Conservation (phyloP, 2,113 vertebrate species). For the Poeciliopsis turrubarensis region DNA sequence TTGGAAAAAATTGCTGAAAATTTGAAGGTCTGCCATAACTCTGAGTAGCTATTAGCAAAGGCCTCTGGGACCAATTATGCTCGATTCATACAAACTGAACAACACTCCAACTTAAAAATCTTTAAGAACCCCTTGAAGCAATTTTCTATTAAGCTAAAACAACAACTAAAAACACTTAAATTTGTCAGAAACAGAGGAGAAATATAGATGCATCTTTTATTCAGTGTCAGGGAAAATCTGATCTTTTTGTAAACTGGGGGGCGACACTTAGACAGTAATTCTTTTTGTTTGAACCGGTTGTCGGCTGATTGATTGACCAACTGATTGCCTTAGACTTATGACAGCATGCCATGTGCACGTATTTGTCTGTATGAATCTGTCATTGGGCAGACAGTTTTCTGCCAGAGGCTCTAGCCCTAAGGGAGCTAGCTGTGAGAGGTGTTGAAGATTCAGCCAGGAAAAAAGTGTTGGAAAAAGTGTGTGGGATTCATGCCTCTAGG, state of each 20-base stretch:
- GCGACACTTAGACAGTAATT: conserved; percentile 10
- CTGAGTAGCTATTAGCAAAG: not conserved
- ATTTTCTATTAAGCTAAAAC: not conserved
- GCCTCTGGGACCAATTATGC: not conserved
- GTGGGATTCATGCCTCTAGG: conserved; percentile 69
- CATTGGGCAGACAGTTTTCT: conserved; percentile 67
- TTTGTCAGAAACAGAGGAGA: not conserved
- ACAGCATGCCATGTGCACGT: conserved; percentile 42
- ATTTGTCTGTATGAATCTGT: conserved; percentile 53
- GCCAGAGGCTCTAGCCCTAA: conserved; percentile 62
- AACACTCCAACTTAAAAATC: not conserved
- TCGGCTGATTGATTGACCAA: conserved; percentile 36
- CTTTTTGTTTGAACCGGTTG: conserved; percentile 7
- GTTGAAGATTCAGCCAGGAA: conserved; percentile 57
- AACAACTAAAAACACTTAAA: not conserved
- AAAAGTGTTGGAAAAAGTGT: conserved; percentile 55
- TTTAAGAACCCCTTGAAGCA: not conserved
- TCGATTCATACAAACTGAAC: not conserved
- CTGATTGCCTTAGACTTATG: conserved; percentile 45
- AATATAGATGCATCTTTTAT: not conserved
- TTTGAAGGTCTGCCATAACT: not conserved
- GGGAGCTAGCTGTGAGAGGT: conserved; percentile 57
- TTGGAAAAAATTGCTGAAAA: no score
- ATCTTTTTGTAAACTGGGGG: not conserved
- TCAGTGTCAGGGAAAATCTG: not conserved